These are phyloP conservation scores for Monopterus albus DNA, from an alignment of 2,113 vertebrate genomes.

Conservation along the genomic window DNA sequence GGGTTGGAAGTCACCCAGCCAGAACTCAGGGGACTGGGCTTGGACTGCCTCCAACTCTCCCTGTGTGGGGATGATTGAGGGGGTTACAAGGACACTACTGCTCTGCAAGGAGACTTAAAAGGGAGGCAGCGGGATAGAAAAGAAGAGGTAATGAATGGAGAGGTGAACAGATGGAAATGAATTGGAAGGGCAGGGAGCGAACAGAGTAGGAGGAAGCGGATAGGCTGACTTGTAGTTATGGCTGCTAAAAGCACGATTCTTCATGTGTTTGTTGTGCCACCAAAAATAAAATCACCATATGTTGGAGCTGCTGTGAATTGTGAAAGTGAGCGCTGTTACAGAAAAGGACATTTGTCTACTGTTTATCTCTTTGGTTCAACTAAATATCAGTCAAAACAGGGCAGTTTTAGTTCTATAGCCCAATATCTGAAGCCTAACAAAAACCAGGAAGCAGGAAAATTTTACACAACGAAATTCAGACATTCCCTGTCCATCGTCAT, in stretches of 20 bases:
- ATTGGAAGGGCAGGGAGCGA: conserved; percentile 27
- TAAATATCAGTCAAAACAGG: no score
- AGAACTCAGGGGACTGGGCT: conserved; percentile 66
- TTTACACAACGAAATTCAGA: no score
- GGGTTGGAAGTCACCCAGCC: conserved; percentile 74
- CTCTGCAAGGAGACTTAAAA: conserved; percentile 44
- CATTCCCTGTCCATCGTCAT: no score
- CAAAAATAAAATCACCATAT: conserved; percentile 14
- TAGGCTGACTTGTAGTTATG: conserved; percentile 27
- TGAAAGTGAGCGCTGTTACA: background rate
- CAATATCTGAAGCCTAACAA: no score
- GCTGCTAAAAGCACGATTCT: conserved; percentile 29
- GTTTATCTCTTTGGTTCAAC: no score
- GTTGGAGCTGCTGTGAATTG: background rate
- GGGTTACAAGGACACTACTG: conserved; percentile 67
- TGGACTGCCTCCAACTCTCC: conserved; percentile 70
- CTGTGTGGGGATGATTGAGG: conserved; percentile 72
- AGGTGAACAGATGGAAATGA: conserved; percentile 60
- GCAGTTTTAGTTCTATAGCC: no score
- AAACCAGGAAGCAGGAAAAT: no score
- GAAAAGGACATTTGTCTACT: no score
- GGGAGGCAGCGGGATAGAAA: conserved; percentile 34
- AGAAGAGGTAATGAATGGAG: conserved; percentile 44
- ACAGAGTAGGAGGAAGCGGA: conserved; percentile 13
- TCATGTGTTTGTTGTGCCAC: conserved; percentile 2